Percentiles rank a stretch among this genome's conserved stretches.
These are phyloP conservation scores for Leptoteleia sp. DNA, from an alignment of 1,140 invertebrate genomes.

Conservation along the genomic window DNA sequence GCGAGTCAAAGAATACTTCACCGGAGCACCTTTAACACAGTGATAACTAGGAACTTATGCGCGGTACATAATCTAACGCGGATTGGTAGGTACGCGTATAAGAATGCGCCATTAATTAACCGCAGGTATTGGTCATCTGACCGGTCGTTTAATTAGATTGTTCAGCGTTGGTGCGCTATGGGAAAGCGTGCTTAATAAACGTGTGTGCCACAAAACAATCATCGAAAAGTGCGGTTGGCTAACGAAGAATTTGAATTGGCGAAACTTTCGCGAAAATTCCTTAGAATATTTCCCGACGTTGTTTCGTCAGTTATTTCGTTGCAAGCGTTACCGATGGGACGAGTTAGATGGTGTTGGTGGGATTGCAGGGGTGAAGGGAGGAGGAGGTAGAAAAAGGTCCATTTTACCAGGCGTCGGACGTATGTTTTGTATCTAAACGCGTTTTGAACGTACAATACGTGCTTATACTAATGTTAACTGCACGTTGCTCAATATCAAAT, in stretches of 20 bases:
- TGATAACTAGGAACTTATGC: slow-evolving; percentile 62
- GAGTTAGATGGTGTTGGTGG: no score
- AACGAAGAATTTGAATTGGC: no score
- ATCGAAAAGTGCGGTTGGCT: no score
- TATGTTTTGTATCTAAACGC: slow-evolving; percentile 41
- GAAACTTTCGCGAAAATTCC: slow-evolving; percentile 15
- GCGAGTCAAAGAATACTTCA: slow-evolving; percentile 38
- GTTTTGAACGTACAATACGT: slow-evolving; percentile 43
- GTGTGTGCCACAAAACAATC: no score
- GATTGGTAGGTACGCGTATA: slow-evolving; percentile 71
- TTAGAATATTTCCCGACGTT: no score
- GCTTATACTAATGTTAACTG: slow-evolving; percentile 50
- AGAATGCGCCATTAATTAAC: slow-evolving; percentile 77
- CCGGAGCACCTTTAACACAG: slow-evolving; percentile 53
- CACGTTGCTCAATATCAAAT: slow-evolving; percentile 65
- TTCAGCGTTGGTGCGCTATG: slow-evolving; percentile 64
- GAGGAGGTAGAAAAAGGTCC: slow-evolving; percentile 1
- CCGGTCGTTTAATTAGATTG: slow-evolving; percentile 77
- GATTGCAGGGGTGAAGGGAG: no score
- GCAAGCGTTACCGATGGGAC: neutral
- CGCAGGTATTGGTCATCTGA: slow-evolving; percentile 72
- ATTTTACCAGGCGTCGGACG: slow-evolving; percentile 39
- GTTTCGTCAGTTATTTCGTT: no score
- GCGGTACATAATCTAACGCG: slow-evolving; percentile 64
- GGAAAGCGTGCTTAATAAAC: slow-evolving; percentile 47